Evolutionary conservation across 2,888 invertebrate genomes (phyloP).

Genomic region (Folsomia candida): DNA sequence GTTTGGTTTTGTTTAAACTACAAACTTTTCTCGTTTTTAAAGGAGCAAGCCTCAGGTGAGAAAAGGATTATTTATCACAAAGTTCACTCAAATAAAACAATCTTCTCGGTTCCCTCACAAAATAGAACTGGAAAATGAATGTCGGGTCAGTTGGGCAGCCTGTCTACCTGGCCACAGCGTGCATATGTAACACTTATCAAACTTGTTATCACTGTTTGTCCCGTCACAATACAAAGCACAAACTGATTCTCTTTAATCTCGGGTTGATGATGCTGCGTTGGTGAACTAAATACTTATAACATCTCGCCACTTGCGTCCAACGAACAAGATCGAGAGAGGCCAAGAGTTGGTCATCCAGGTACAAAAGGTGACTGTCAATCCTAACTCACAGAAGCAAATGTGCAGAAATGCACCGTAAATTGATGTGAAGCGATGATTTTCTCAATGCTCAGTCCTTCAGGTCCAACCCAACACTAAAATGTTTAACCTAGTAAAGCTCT

Average conservation of each 20-base stretch:
- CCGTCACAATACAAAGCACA: not conserved
- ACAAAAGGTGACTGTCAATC: no score
- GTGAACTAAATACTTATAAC: no score
- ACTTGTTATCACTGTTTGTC: slow-evolving; percentile 32
- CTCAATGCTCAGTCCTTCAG: no score
- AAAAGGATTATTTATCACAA: slow-evolving; percentile 38
- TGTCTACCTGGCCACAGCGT: not conserved
- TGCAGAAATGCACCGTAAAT: no score
- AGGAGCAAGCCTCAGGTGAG: slow-evolving; percentile 25
- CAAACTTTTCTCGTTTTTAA: not conserved
- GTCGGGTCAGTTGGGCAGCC: not conserved
- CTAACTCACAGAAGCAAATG: no score
- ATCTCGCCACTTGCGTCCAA: no score
- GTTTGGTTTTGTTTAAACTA: not conserved
- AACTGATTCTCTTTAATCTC: not conserved
- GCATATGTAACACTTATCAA: slow-evolving; percentile 26
- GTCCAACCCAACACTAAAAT: not conserved
- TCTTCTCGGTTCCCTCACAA: not conserved
- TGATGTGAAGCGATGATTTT: no score
- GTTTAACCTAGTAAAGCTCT: not conserved
- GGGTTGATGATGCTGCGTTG: not conserved
- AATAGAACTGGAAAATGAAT: not conserved
- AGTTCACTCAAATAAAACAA: not conserved
- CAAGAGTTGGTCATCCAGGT: no score
- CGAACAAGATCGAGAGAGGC: no score